A percentile compares a stretch with the other conserved stretches of the same genome.
Conservation (phyloP, 2,888 invertebrate species). For the Dexiosoma caninum region DNA sequence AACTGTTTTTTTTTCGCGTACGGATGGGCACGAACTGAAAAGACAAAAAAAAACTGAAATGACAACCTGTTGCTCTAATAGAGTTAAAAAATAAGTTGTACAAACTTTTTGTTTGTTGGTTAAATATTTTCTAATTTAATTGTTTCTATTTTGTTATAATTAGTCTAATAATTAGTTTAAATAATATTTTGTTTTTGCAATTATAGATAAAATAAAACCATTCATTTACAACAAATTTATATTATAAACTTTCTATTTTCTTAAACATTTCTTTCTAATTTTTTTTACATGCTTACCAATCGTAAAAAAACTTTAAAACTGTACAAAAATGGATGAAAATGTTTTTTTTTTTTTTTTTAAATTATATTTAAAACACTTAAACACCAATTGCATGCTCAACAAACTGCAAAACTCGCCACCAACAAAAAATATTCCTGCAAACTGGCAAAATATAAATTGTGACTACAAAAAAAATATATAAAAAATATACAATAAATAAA, state of each 20-base stretch:
- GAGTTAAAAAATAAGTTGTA: background rate
- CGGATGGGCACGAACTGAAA: background rate
- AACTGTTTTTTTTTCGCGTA: slow-evolving; percentile 27
- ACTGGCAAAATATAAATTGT: background rate
- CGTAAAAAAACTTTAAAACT: slow-evolving; percentile 4
- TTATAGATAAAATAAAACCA: background rate
- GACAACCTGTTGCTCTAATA: slow-evolving; percentile 50
- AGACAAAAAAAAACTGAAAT: background rate
- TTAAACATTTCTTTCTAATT: slow-evolving; percentile 48
- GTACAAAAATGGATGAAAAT: slow-evolving; percentile 31
- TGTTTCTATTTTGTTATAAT: slow-evolving; percentile 5
- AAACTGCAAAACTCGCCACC: slow-evolving; percentile 55
- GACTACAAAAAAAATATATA: background rate
- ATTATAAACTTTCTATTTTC: slow-evolving; percentile 34
- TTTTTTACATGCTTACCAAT: slow-evolving; percentile 59
- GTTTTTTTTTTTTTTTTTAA: background rate
- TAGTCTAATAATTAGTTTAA: too few relatives aligned
- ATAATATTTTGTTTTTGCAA: background rate
- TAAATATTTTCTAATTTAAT: slow-evolving; percentile 37
- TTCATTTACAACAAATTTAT: background rate
- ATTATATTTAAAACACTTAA: slow-evolving; percentile 36
- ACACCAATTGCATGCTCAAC: slow-evolving; percentile 54
- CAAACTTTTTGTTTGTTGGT: slow-evolving; percentile 15
- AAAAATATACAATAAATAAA: background rate
- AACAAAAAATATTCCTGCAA: slow-evolving; percentile 31